phyloP scores from a whole-genome alignment of 2,888 invertebrate species.

The Andrena trimmerana region DNA sequence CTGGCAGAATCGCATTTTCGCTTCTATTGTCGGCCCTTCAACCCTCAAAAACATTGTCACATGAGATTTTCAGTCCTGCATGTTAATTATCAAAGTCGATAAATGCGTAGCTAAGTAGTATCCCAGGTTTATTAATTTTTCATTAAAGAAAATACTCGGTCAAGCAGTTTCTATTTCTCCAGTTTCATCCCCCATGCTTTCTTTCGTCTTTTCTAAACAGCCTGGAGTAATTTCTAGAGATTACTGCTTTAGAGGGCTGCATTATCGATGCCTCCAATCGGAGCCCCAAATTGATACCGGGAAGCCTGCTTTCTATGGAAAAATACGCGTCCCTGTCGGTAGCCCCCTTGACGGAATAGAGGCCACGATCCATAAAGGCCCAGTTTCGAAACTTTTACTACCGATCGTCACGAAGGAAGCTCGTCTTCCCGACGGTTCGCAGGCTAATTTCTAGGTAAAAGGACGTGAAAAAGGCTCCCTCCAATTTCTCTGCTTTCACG shows the following conservation, averaged over 20 bases:
- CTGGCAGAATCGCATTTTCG: background rate
- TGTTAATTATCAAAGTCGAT: too few species aligned
- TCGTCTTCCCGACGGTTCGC: constrained; percentile 20
- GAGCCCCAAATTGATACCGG: constrained; percentile 9
- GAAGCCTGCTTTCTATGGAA: constrained; percentile 26
- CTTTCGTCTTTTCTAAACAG: background rate
- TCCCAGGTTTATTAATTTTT: too few species aligned
- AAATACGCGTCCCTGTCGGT: constrained; percentile 10
- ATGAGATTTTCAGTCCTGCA: background rate
- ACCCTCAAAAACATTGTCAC: background rate
- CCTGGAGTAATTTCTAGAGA: background rate
- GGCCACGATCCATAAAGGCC: constrained; percentile 65
- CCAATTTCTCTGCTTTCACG: constrained; percentile 71
- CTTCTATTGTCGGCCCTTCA: background rate
- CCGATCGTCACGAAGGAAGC: constrained; percentile 52
- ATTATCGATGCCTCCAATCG: background rate
- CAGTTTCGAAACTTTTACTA: constrained; percentile 67
- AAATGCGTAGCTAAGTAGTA: too few species aligned
- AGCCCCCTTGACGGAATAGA: constrained; percentile 40
- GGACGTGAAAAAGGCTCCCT: constrained; percentile 28
- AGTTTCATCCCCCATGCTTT: background rate
- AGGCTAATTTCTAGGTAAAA: constrained; percentile 59
- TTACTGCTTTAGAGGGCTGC: background rate
- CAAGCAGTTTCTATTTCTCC: too few species aligned
- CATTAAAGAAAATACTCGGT: too few species aligned